Evolutionary conservation across 2,797 vertebrate genomes (phyloP).

Genomic region (Callimico goeldii): DNA sequence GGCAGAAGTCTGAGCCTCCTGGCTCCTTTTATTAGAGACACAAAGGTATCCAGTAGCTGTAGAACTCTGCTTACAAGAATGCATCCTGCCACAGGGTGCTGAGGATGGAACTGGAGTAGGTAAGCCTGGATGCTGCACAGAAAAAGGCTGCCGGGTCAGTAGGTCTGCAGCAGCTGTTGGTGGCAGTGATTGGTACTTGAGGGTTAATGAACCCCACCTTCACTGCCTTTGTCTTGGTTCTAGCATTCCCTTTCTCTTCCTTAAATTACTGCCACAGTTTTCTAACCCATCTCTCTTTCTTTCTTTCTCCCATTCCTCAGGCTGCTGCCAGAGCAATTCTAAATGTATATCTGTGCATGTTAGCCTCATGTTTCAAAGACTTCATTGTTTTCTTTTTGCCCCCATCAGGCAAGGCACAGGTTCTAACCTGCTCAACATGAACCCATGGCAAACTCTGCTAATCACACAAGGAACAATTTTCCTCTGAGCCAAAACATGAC

Average conservation of each 20-base stretch:
- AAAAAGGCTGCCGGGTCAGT: too few relatives aligned
- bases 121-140: too few relatives aligned
- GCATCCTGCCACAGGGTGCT: not conserved
- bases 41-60: not conserved
- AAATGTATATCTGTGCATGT: too few relatives aligned
- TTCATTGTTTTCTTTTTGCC: not conserved
- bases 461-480: not conserved
- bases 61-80: not conserved
- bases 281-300: not conserved
- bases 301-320: fast-evolving
- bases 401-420: not conserved
- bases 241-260: not conserved
- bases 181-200: not conserved
- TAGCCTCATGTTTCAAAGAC: fast-evolving
- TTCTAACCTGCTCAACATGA: not conserved
- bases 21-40: not conserved
- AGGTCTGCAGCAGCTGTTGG: not conserved
- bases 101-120: not conserved
- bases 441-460: not conserved
- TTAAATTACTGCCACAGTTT: not conserved
- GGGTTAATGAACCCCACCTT: not conserved
- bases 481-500: not conserved
- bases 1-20: not conserved
- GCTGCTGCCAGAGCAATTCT: not conserved
- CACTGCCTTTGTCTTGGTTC: not conserved